Evolutionary conservation across 1,140 invertebrate genomes (phyloP), one percentile per base, ranked within the genome.

Genomic region (Drosophila saltans): DNA sequence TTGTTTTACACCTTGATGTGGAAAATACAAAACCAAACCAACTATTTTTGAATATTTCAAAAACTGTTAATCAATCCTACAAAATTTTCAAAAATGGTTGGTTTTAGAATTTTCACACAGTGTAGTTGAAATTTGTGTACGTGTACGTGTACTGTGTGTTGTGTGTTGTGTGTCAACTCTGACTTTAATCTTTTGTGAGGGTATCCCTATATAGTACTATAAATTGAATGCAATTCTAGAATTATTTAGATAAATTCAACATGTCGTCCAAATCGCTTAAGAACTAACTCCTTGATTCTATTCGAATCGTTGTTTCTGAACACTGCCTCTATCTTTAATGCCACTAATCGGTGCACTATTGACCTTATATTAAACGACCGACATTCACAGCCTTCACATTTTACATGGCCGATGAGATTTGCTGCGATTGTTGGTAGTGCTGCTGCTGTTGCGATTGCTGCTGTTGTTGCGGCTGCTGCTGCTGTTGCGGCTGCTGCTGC

Each of bases 11-110:
- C 26, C 10, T 28, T 10, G 7, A 11, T 43, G 56, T 72, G 73
- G 30, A 88, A 89, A 88, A 88, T 75, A 70, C 83, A 89, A 88
- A 88, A 88, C 84, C 84, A 88, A 88, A 88, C 83, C 83, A 89
- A 88, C 80, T 77, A 89, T 78, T 89, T 84, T 80, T 74, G 57
- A 89, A 55, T 78, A 89, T 72, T 30, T 72, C 63, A 69, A 83
- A 80, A 72, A 78, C 69, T 24, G 3, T 30, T 33, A 3, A 9
- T 9, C 66, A 9, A 66, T 69, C 73, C 64, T 70, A 80, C 63
- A 39, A 77, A 40, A 83, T 80, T 78, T 62, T 81, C 74, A 78
- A 69, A 84, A 89, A 69, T 89, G 77, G 83, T 89, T 88, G 84
- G 84, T 89, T 89, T 78, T 88, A 80, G 74, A 83, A 88, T 88